phyloP scores from a whole-genome alignment of 2,888 invertebrate genomes.

The Lapara coniferarum region DNA sequence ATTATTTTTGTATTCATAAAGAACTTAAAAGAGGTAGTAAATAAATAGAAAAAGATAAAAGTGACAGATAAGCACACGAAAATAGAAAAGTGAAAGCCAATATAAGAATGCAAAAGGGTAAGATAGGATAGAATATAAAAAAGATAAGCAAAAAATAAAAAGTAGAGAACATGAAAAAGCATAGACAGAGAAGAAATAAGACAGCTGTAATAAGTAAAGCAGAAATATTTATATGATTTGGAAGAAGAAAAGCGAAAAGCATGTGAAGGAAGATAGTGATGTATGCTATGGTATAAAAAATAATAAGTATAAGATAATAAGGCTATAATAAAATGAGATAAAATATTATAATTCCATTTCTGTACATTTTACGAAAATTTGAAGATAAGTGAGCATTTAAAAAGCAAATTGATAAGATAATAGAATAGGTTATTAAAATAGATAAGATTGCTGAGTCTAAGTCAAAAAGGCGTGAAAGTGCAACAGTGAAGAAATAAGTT shows the following conservation, averaged over 20 bases:
- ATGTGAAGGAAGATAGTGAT: too few species aligned
- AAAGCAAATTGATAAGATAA: not conserved
- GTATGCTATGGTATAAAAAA: too few species aligned
- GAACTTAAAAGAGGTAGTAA: not conserved
- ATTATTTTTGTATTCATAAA: not conserved
- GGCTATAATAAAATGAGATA: not conserved
- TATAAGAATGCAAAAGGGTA: constrained; percentile 4
- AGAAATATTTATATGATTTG: too few species aligned
- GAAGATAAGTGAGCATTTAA: not conserved
- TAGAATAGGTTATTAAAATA: too few species aligned
- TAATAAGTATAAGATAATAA: not conserved
- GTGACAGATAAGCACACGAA: constrained; percentile 11
- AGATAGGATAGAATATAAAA: constrained; percentile 23
- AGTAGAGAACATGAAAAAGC: not conserved
- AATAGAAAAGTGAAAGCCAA: constrained; percentile 26
- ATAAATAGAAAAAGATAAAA: constrained; percentile 21
- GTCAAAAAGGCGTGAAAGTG: not conserved
- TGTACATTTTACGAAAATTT: not conserved
- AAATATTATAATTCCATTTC: not conserved
- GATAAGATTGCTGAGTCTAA: not conserved
- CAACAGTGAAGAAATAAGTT: not conserved
- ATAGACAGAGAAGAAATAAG: not conserved
- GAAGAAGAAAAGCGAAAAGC: too few species aligned
- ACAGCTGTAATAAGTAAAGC: not conserved
- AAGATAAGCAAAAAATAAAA: constrained; percentile 27